phyloP scores from a whole-genome alignment of 2,888 invertebrate genomes.

The Piscicola geometra region DNA sequence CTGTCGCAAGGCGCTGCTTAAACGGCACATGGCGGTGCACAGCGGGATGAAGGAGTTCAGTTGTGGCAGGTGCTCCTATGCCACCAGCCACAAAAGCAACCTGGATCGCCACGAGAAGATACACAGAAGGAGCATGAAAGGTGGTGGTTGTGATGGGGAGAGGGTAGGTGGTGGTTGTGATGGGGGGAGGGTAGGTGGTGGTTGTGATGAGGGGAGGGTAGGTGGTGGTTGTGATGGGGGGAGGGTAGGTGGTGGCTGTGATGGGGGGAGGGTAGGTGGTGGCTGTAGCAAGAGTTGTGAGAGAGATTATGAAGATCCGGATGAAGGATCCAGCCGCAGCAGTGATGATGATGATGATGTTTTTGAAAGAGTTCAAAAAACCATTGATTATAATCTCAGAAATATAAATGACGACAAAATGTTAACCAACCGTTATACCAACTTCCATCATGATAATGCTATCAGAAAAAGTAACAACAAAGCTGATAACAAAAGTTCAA shows the following conservation, averaged over 20 bases:
- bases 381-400: too few relatives aligned
- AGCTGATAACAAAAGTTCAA: too few relatives aligned
- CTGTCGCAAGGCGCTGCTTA: slow-evolving; percentile 56
- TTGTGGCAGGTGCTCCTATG: slow-evolving; percentile 55
- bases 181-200: not conserved
- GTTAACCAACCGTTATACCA: too few relatives aligned
- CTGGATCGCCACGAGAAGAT: slow-evolving; percentile 55
- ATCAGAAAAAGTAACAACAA: too few relatives aligned
- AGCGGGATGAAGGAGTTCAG: slow-evolving; percentile 56
- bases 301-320: too few relatives aligned
- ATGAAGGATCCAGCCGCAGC: too few relatives aligned
- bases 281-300: not conserved
- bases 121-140: slow-evolving; percentile 41
- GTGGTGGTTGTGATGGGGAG: not conserved
- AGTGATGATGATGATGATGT: too few relatives aligned
- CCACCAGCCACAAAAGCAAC: slow-evolving; percentile 58
- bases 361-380: too few relatives aligned
- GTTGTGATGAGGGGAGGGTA: not conserved
- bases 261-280: not conserved
- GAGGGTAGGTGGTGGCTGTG: not conserved
- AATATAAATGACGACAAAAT: too few relatives aligned
- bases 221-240: not conserved
- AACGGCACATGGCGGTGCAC: slow-evolving; percentile 57
- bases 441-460: too few relatives aligned
- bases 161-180: not conserved